Conservation (phyloP, 2,797 vertebrate genomes). For the Argya squamiceps region DNA sequence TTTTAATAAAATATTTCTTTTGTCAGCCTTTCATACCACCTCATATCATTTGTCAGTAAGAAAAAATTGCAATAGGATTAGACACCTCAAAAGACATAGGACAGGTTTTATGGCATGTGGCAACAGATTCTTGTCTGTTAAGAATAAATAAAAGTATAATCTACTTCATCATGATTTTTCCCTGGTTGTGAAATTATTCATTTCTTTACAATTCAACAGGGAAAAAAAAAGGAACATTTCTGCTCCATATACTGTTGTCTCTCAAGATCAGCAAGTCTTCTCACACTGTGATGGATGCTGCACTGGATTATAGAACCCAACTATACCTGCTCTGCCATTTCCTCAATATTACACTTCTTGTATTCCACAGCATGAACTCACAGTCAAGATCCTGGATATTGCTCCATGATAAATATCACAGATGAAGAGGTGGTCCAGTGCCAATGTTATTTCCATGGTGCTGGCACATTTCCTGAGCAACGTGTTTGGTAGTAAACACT, state of each 20-base stretch:
- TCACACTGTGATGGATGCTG: constrained; percentile 48
- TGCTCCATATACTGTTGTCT: constrained; percentile 13
- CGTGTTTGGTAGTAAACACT: background rate
- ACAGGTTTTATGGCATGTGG: background rate
- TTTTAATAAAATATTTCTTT: background rate
- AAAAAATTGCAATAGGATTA: constrained; percentile 51
- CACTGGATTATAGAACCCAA: constrained; percentile 24
- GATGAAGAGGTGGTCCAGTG: constrained; percentile 52
- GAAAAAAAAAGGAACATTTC: constrained; percentile 1
- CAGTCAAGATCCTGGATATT: constrained; percentile 54
- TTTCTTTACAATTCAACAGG: constrained; percentile 39
- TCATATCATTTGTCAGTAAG: background rate
- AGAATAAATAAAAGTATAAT: constrained; percentile 39
- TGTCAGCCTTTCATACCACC: background rate
- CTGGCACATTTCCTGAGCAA: constrained; percentile 45
- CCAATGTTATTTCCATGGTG: constrained; percentile 38
- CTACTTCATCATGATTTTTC: constrained; percentile 32
- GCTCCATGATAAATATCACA: constrained; percentile 54
- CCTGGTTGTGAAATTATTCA: constrained; percentile 46
- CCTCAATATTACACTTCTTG: constrained; percentile 44
- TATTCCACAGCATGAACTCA: constrained; percentile 64
- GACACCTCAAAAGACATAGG: background rate
- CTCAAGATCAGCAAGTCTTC: constrained; percentile 52
- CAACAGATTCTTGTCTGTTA: background rate
- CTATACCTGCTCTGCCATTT: constrained; percentile 57